A percentile compares a stretch with the other conserved stretches of the same genome.
Evolutionary conservation across 2,113 vertebrate species (phyloP).

Genomic region (Boleophthalmus pectinirostris): DNA sequence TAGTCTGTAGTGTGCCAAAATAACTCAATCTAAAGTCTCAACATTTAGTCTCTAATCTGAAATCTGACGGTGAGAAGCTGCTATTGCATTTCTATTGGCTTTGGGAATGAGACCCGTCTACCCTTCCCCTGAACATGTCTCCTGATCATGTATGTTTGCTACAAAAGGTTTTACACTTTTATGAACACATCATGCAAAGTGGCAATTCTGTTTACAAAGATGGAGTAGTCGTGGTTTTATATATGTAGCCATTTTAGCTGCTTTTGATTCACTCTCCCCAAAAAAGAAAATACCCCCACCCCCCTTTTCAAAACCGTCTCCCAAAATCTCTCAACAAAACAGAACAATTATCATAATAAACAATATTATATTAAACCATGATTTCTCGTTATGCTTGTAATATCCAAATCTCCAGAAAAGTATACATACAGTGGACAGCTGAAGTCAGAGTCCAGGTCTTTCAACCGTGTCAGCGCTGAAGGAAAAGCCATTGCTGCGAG

Average conservation of each 20-base stretch:
- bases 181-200: conserved; percentile 82
- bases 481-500: conserved; percentile 50
- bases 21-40: conserved; percentile 7
- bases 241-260: conserved; percentile 58
- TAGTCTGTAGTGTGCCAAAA: conserved; percentile 63
- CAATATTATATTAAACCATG: conserved; percentile 66
- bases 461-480: conserved; percentile 44
- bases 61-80: conserved; percentile 12
- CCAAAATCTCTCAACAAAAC: conserved; percentile 49
- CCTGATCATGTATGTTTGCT: conserved; percentile 63
- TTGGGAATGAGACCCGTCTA: conserved; percentile 28
- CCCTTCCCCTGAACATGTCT: conserved; percentile 46
- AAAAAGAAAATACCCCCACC: conserved; percentile 48
- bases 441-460: conserved; percentile 61
- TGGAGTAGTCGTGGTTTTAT: conserved; percentile 71
- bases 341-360: conserved; percentile 67
- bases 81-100: conserved; percentile 40
- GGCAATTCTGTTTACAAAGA: conserved; percentile 76
- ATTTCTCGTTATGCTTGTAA: conserved; percentile 58
- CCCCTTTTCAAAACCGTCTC: conserved; percentile 46
- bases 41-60: conserved; percentile 20
- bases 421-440: conserved; percentile 54
- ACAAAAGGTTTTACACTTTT: conserved; percentile 77
- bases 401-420: conserved; percentile 63
- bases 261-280: conserved; percentile 48